Evolutionary conservation across 2,888 invertebrate species (phyloP).

Genomic region (Melanargia galathea): DNA sequence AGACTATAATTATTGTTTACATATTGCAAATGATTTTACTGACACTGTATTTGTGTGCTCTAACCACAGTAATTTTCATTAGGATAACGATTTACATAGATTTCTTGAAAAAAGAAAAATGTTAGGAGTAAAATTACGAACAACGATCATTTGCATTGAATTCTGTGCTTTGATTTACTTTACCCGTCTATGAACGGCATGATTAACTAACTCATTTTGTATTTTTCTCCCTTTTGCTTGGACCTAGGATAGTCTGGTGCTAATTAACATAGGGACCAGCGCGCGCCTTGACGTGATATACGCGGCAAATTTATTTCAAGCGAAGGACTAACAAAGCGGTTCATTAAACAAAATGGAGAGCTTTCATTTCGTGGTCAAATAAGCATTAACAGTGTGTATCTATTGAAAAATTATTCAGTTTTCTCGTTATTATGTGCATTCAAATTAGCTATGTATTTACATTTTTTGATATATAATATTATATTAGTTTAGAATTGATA

Average conservation of each 20-base stretch:
- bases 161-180: constrained; percentile 5
- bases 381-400: constrained; percentile 2
- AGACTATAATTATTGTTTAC: constrained; percentile 10
- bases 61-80: neutral
- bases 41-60: neutral
- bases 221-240: constrained; percentile 21
- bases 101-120: neutral
- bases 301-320: constrained; percentile 57
- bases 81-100: constrained; percentile 1
- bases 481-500: neutral
- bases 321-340: constrained; percentile 51
- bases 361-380: constrained; percentile 46
- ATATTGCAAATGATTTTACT: constrained; percentile 11
- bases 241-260: constrained; percentile 44
- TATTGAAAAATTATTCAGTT: constrained; percentile 1
- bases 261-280: constrained; percentile 64
- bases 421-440: neutral
- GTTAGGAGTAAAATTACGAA: neutral
- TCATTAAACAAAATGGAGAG: constrained; percentile 52
- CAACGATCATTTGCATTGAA: neutral
- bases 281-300: constrained; percentile 57
- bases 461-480: no score
- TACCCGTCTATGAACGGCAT: constrained; percentile 1
- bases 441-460: no score
- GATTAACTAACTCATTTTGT: constrained; percentile 24